A percentile compares a stretch with the other conserved stretches of the same genome.
Evolutionary conservation across 2,113 vertebrate genomes (phyloP).

Genomic region (Atlantisia rogersi): DNA sequence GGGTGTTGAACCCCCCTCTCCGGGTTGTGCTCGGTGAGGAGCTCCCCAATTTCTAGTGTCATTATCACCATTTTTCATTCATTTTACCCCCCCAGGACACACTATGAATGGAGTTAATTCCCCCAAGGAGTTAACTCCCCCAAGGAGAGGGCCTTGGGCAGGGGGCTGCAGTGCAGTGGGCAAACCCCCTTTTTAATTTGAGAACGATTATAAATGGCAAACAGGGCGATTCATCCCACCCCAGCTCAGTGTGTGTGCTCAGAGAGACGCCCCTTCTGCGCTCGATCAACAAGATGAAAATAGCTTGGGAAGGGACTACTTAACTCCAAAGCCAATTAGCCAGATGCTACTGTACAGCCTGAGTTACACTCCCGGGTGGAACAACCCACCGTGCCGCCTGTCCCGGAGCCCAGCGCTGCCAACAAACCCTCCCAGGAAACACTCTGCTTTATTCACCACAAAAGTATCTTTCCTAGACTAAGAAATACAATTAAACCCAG

Average conservation of each 20-base stretch:
- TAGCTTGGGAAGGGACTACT: conserved; percentile 23
- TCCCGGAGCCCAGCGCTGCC: no score
- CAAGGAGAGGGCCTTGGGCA: no score
- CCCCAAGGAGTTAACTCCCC: no score
- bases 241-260: background rate
- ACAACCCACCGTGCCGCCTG: background rate
- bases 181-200: background rate
- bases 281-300: conserved; percentile 40
- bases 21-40: background rate
- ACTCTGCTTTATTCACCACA: background rate
- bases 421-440: background rate
- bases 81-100: no score
- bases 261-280: background rate
- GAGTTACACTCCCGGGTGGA: background rate
- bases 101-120: background rate
- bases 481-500: background rate
- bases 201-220: background rate
- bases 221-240: background rate
- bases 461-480: background rate
- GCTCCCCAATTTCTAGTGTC: background rate
- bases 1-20: background rate
- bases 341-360: background rate
- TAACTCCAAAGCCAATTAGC: conserved; percentile 62
- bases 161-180: background rate
- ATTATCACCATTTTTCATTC: background rate